Evolutionary conservation across 2,888 invertebrate genomes (phyloP).

Genomic region (Dinocampus coccinellae): DNA sequence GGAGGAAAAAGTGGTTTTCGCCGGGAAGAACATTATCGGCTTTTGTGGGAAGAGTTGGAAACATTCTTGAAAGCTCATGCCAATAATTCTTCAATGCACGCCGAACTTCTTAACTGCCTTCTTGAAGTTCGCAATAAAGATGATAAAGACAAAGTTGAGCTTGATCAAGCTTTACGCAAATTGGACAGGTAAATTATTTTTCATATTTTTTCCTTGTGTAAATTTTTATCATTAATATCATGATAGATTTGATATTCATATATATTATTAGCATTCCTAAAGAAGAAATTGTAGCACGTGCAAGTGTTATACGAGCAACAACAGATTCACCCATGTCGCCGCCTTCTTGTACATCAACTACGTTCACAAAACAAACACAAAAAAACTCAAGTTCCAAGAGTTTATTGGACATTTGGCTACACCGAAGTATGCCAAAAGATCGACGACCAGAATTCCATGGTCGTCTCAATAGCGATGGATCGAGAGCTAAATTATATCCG

Average conservation of each 20-base stretch:
- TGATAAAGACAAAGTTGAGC: constrained; percentile 74
- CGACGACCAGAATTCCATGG: constrained; percentile 76
- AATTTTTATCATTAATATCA: neutral
- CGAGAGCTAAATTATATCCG: constrained; percentile 80
- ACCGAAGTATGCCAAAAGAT: constrained; percentile 71
- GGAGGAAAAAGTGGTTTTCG: constrained; percentile 64
- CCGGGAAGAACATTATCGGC: constrained; percentile 90
- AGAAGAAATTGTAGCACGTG: constrained; percentile 69
- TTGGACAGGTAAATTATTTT: constrained; percentile 71
- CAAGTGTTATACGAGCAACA: constrained; percentile 78
- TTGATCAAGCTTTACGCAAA: constrained; percentile 74
- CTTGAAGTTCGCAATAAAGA: constrained; percentile 77
- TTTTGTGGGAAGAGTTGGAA: constrained; percentile 92
- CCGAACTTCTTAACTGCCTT: constrained; percentile 82
- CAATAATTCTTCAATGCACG: constrained; percentile 78
- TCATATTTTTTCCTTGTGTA: neutral
- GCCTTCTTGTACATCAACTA: constrained; percentile 71
- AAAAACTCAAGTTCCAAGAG: constrained; percentile 69
- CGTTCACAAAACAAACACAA: constrained; percentile 61
- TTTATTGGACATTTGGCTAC: constrained; percentile 78
- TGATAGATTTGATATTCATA: neutral
- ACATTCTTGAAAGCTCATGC: constrained; percentile 80
- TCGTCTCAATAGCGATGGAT: constrained; percentile 71
- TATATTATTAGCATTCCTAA: constrained; percentile 56
- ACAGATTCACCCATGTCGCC: constrained; percentile 91